These are phyloP conservation scores for Philantomba maxwellii DNA, from an alignment of 2,113 vertebrate species.

Conservation along the genomic window DNA sequence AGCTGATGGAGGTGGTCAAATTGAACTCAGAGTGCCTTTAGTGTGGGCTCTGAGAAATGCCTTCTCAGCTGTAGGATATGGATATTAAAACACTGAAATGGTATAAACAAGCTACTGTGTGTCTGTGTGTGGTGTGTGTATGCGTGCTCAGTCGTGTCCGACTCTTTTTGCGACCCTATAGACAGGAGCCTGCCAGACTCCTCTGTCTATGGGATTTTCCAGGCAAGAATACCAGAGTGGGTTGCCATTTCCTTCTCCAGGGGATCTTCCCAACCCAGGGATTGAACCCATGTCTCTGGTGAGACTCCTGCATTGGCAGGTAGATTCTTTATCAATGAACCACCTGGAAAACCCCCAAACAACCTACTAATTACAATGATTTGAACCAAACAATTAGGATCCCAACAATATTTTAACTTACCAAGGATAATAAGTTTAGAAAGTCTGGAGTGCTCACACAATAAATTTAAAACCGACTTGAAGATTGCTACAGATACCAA, in stretches of 20 bases:
- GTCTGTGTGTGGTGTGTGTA: background rate
- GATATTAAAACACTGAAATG: background rate
- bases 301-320: background rate
- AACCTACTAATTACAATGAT: background rate
- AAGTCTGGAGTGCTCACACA: conserved; percentile 79
- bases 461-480: conserved; percentile 80
- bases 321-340: background rate
- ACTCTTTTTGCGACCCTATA: background rate
- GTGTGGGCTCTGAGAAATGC: background rate
- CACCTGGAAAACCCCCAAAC: background rate
- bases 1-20: background rate
- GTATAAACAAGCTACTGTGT: background rate
- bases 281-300: background rate
- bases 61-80: background rate
- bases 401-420: conserved; percentile 70
- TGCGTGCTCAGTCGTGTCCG: background rate
- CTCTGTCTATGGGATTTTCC: background rate
- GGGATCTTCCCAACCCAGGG: background rate
- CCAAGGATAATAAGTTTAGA: conserved; percentile 86
- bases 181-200: background rate
- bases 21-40: background rate
- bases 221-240: background rate
- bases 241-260: background rate
- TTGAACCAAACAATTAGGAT: background rate
- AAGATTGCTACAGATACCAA: conserved; percentile 83